Evolutionary conservation across 2,797 vertebrate genomes (phyloP), one percentile per base, ranked within the genome.

Genomic region (Esox lucius): DNA sequence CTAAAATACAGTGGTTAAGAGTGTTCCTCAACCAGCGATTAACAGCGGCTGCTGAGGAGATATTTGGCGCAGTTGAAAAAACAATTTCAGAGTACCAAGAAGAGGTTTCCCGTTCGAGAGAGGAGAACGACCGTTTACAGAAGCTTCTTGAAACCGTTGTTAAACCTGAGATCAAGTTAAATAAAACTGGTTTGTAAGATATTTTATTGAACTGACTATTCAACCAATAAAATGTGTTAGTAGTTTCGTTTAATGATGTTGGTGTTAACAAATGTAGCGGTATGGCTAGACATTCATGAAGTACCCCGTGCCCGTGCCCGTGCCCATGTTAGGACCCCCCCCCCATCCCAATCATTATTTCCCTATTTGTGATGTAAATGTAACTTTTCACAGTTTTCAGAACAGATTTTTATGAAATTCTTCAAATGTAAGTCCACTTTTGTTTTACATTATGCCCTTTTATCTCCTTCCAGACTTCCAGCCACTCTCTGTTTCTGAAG

Each of bases 141-240:
- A 61, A 61, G 2, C 9, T 61, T 24, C 56, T 61, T 24, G 56
- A 61, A 3, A 26, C 12, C 22, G 22, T 61, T 61, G 17, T 61
- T 61, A 61, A 61, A 61, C 56, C 56, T 24, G 56, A 61, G 56
- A 61, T 61, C 22, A 61, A 61, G 56, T 61, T 61, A 61, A n/a
- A 61, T 22, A 61, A 24, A 61, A 24, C 56, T 11, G 56, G 56
- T 61, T 61, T 61, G 22, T 61, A 12, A 24, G 9, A 61, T 61
- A 1, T 24, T 22, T 61, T 61, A 4, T 61, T 24, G 9, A 61
- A 61, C 11, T 24, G 22, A 12, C 22, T 22, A 61, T 61, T 22
- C 5, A 8, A 53, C 53, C 9, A 13, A 13, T 24, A 5, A 17
- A 24, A 11, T 12, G 12, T 61, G 22, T 61, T 26, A 24, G 56